Percentiles rank a stretch among this genome's conserved stretches.
Evolutionary conservation across 2,113 vertebrate genomes (phyloP).

Genomic region (Pyrgilauda ruficollis): DNA sequence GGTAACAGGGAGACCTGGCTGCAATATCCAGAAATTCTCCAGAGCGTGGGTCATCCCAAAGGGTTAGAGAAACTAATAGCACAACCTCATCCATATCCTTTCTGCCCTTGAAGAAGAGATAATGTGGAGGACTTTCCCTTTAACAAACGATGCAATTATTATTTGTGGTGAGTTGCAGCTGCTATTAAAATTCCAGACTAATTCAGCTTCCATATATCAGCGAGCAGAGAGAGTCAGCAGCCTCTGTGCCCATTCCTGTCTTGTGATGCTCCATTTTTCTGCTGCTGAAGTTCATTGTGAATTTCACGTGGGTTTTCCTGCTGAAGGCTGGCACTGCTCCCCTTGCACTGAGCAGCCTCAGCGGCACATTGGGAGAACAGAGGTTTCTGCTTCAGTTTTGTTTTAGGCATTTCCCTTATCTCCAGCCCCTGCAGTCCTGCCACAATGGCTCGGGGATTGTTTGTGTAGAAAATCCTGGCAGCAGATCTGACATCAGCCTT

Average conservation of each 20-base stretch:
- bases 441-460: background rate
- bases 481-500: background rate
- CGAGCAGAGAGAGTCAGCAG: background rate
- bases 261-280: background rate
- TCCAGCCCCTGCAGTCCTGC: background rate
- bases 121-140: background rate
- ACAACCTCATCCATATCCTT: too few relatives aligned
- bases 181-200: background rate
- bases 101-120: background rate
- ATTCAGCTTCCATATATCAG: background rate
- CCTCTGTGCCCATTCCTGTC: background rate
- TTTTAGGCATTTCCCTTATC: background rate
- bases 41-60: background rate
- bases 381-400: accelerated
- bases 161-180: background rate
- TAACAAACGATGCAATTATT: background rate
- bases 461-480: background rate
- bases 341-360: background rate
- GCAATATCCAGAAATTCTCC: background rate
- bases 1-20: background rate
- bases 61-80: background rate
- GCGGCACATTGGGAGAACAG: background rate
- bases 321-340: background rate
- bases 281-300: background rate
- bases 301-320: background rate